Conservation (phyloP, 1,140 invertebrate genomes). For the Kradibia gibbosae region DNA sequence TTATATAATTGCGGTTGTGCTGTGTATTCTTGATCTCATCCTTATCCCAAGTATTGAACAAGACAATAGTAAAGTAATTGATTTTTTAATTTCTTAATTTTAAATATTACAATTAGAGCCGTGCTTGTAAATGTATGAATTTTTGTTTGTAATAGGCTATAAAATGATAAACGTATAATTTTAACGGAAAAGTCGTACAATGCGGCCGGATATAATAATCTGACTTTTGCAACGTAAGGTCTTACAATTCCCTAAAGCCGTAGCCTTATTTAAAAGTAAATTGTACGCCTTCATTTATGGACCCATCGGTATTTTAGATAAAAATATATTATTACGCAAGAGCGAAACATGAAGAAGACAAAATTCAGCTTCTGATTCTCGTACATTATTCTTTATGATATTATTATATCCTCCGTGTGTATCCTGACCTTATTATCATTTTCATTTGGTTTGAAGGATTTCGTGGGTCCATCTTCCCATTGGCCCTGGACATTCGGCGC, state of each 20-base stretch:
- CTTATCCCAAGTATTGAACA: too few species aligned
- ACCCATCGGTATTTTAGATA: not conserved
- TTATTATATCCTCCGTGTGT: not conserved
- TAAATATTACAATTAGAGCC: not conserved
- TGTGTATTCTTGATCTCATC: too few species aligned
- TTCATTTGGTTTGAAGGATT: not conserved
- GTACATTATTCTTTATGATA: not conserved
- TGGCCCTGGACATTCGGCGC: not conserved
- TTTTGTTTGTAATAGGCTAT: too few species aligned
- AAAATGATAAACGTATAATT: too few species aligned
- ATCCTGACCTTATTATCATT: not conserved
- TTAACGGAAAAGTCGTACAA: too few species aligned
- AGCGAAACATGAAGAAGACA: not conserved
- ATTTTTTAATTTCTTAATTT: constrained; percentile 2
- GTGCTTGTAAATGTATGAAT: not conserved
- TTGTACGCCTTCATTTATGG: not conserved
- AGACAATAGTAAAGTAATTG: too few species aligned
- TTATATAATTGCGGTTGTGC: not conserved
- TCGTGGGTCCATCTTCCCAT: not conserved
- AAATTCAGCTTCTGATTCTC: not conserved
- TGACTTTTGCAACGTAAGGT: not conserved
- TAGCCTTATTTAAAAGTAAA: not conserved
- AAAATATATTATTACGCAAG: not conserved
- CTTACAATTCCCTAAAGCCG: not conserved
- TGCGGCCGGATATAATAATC: not conserved